Evolutionary conservation across 1,140 invertebrate species (phyloP), one percentile per base, ranked within the genome.

Genomic region (Orchesella cincta): DNA sequence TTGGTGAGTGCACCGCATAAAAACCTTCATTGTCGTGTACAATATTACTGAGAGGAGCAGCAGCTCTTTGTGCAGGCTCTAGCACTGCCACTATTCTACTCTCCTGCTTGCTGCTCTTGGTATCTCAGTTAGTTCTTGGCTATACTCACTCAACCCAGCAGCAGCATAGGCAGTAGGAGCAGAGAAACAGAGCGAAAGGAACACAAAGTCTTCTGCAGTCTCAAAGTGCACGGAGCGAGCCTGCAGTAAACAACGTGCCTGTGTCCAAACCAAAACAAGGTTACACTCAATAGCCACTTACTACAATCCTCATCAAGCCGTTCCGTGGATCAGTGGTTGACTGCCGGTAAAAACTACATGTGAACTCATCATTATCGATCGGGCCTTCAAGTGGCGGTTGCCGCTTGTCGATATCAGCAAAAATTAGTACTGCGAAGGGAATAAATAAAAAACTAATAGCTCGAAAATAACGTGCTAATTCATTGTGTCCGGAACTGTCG

Each of bases 141-240:
- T 3, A 31, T 31, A 8, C 39, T 46, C 39, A 46, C 39, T 46
- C 8, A 12, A 8, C 8, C 8, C 39, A 12, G 39, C 8, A 46
- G 39, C 8, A 46, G 20, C 39, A 20, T 46, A 46, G n/a, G 39
- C 39, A 12, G 62, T n/a, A 67, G 29, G 12, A 67, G 62, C 5
- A 57, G 14, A 57, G 52, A 23, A 57, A 23, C 5, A 18, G 39
- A 46, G 5, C 5, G 52, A 57, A 3, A 57, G 52, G 23, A 26
- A 57, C 52, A 57, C 8, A n/a, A 57, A n/a, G 14, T n/a, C 14
- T 57, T n/a, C n/a, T n/a, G n/a, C 8, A 67, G 62, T 67, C 62
- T 67, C 26, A 67, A 67, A 67, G 62, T 67, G 62, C n/a, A 67
- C 62, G 62, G 62, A 67, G n/a, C n/a, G n/a, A n/a, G n/a, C n/a